phyloP scores from a whole-genome alignment of 2,113 vertebrate genomes.

The Silurus meridionalis region DNA sequence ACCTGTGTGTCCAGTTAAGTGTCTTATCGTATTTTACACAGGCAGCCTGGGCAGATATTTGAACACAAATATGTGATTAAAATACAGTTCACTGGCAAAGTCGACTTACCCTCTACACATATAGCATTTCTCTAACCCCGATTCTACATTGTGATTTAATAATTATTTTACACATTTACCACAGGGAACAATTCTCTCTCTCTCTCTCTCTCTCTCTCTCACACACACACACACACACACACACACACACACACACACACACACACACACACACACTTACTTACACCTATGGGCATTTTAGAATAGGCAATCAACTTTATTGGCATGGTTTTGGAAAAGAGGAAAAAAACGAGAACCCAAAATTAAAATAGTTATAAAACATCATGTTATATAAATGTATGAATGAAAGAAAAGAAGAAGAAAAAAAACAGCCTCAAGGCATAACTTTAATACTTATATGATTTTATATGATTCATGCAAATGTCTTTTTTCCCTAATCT shows the following conservation, averaged over 20 bases:
- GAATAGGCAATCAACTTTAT: neutral
- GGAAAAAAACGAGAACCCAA: neutral
- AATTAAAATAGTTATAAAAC: neutral
- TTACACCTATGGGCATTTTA: neutral
- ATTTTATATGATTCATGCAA: neutral
- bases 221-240: neutral
- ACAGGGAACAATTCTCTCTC: neutral
- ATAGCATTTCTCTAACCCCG: neutral
- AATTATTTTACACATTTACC: neutral
- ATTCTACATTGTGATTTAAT: neutral
- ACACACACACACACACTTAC: too few relatives aligned
- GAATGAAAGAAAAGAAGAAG: neutral
- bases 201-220: neutral
- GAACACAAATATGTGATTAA: neutral
- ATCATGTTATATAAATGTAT: neutral
- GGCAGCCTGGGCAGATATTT: neutral
- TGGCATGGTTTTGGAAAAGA: neutral
- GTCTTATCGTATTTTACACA: conserved; percentile 12
- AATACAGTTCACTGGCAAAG: neutral
- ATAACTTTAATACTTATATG: neutral
- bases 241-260: neutral
- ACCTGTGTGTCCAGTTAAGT: conserved; percentile 3
- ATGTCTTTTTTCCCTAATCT: neutral
- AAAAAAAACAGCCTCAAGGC: neutral
- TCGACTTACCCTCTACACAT: neutral